Percentiles rank a stretch among this genome's conserved stretches.
Evolutionary conservation across 1,140 invertebrate species (phyloP).

Genomic region (Cryptotermes secundus): DNA sequence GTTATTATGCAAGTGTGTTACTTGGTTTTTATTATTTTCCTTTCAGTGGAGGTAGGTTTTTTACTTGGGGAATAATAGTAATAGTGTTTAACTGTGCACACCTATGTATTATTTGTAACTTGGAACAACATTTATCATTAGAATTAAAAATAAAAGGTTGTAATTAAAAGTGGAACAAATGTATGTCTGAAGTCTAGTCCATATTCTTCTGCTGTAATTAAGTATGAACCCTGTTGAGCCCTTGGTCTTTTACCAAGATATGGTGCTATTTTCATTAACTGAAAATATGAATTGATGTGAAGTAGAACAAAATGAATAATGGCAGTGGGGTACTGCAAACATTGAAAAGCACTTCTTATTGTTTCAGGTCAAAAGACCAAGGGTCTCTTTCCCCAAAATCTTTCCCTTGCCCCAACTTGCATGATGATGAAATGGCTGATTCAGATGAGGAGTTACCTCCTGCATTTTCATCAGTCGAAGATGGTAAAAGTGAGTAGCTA

Average conservation of each 20-base stretch:
- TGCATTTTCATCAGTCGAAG: background rate
- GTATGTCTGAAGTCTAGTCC: too few relatives aligned
- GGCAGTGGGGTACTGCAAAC: background rate
- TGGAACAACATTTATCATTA: background rate
- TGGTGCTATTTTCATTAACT: background rate
- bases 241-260: background rate
- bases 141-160: constrained; percentile 1
- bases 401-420: background rate
- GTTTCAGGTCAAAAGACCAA: constrained; percentile 30
- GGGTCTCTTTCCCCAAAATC: background rate
- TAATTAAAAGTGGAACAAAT: background rate
- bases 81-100: constrained; percentile 9
- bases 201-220: too few relatives aligned
- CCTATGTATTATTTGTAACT: constrained; percentile 9
- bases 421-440: background rate
- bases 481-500: background rate
- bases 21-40: background rate
- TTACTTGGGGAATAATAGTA: background rate
- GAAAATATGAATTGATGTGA: background rate
- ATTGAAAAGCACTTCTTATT: background rate
- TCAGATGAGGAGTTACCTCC: background rate
- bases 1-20: background rate
- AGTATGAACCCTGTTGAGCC: background rate
- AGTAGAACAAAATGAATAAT: background rate
- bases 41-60: background rate